Evolutionary conservation across 2,888 invertebrate genomes (phyloP).

Genomic region (Scelioninae gen. 2): DNA sequence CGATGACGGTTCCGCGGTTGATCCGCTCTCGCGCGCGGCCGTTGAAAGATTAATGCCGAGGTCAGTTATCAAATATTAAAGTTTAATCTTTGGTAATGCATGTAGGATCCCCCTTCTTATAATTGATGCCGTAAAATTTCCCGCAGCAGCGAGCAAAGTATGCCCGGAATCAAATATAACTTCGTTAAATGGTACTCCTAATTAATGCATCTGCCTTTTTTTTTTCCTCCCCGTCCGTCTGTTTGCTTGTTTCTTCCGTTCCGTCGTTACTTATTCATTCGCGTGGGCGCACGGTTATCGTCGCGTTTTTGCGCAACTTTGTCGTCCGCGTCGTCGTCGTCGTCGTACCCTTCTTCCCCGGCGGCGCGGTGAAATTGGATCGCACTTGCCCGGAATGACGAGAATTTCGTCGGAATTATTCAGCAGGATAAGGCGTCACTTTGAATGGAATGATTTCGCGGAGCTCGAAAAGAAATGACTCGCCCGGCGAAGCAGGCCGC

Average conservation of each 20-base stretch:
- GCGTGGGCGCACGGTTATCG: constrained; percentile 3
- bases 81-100: constrained; percentile 48
- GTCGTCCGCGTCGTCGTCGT: constrained; percentile 7
- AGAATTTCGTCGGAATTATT: constrained; percentile 45
- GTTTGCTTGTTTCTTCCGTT: too few species aligned
- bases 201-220: constrained; percentile 23
- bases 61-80: constrained; percentile 47
- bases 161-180: constrained; percentile 16
- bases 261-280: too few species aligned
- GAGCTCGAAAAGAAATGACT: constrained; percentile 25
- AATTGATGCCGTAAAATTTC: constrained; percentile 37
- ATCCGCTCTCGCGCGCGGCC: too few species aligned
- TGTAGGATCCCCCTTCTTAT: constrained; percentile 32
- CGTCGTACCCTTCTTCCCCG: not conserved
- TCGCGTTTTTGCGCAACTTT: constrained; percentile 19
- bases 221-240: too few species aligned
- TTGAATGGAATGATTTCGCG: constrained; percentile 35
- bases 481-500: too few species aligned
- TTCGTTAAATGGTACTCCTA: constrained; percentile 10
- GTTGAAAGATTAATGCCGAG: constrained; percentile 25
- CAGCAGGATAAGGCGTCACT: constrained; percentile 39
- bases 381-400: constrained; percentile 41
- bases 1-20: too few species aligned
- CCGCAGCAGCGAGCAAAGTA: constrained; percentile 10
- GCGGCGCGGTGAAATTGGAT: constrained; percentile 43